Base-by-base conservation (phyloP, 2,797 vertebrate species). In the Eutrigla gurnardus region DNA sequence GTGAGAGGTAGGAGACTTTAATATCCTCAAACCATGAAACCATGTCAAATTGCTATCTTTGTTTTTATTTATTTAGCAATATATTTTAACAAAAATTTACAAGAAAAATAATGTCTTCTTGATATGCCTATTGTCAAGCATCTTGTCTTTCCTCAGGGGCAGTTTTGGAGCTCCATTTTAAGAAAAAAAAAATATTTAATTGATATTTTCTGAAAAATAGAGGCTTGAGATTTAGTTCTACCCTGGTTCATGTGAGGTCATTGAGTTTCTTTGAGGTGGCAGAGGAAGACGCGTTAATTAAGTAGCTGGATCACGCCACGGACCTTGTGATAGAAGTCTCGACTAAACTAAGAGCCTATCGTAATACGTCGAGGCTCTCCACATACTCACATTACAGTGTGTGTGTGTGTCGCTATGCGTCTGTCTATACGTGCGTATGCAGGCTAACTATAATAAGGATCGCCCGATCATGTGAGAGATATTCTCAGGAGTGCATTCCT, bases 391-490 rank as follows among this genome's bases (percentile, higher is more conserved):
- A 63, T 91, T 88, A 73, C 85, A 82, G 75, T 55, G 74, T 71
- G 76, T 10, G 55, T 64, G 60, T 55, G 40, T 36, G 53, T 39
- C 70, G 71, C 68, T 42, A 54, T 78, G 73, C 1, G 36, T 63
- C 12, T 63, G 45, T 55, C 60, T 52, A 52, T 63, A 65, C 65
- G 58, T 83, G 75, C 1, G 0, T 61, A 77, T 59, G 54, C 40
- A 57, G 8, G 54, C 18, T 9, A 57, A 75, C 73, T 90, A 71
- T 83, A 86, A 87, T 83, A 90, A 86, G 84, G 76, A 72, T 75
- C 17, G 25, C 25, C 6, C 13, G 25, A 61, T 92, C 91, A 90
- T 87, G 83, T 91, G 90, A 86, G 82, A 61, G 82, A 80, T 79
- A 84, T 80, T 87, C 73, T 70, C 33, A 78, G 77, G 77, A 43